These are phyloP conservation scores for Lates calcarifer DNA, from an alignment of 2,113 vertebrate genomes.

Conservation along the genomic window DNA sequence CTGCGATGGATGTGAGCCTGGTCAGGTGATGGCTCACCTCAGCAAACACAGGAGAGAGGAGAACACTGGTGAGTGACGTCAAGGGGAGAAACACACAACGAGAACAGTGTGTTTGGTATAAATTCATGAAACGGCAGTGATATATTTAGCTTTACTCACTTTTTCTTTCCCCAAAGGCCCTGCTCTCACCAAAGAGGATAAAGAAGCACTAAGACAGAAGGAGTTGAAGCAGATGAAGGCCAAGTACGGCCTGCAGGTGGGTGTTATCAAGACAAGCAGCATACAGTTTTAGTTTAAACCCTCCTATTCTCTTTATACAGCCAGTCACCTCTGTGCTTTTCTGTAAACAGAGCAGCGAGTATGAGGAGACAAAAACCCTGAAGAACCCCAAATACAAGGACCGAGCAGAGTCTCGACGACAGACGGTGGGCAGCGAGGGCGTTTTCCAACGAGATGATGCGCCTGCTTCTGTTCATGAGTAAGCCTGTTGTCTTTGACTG, in stretches of 20 bases:
- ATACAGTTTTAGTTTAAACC: background rate
- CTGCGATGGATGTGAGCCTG: constrained; percentile 97
- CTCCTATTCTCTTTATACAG: background rate
- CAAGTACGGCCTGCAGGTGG: constrained; percentile 97
- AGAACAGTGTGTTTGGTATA: background rate
- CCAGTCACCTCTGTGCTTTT: constrained; percentile 25
- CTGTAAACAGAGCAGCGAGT: constrained; percentile 89
- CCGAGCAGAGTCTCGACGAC: constrained; percentile 92
- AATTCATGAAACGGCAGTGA: background rate
- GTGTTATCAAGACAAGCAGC: constrained; percentile 35
- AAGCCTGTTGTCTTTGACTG: constrained; percentile 14
- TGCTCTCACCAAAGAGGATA: constrained; percentile 91
- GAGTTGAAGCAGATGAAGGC: constrained; percentile 96
- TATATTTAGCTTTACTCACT: background rate
- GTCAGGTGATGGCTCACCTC: constrained; percentile 97
- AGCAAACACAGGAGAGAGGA: constrained; percentile 91
- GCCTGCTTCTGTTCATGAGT: constrained; percentile 94
- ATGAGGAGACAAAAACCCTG: constrained; percentile 88
- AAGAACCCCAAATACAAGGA: constrained; percentile 95
- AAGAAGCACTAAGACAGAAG: constrained; percentile 92
- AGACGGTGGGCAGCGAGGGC: constrained; percentile 93
- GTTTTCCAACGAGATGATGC: constrained; percentile 92
- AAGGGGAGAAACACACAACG: background rate
- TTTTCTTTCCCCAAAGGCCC: constrained; percentile 82
- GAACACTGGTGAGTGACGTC: constrained; percentile 79